Percentiles rank a stretch among this genome's conserved stretches.
Conservation (phyloP, 2,113 vertebrate genomes). For the Microcebus murinus region DNA sequence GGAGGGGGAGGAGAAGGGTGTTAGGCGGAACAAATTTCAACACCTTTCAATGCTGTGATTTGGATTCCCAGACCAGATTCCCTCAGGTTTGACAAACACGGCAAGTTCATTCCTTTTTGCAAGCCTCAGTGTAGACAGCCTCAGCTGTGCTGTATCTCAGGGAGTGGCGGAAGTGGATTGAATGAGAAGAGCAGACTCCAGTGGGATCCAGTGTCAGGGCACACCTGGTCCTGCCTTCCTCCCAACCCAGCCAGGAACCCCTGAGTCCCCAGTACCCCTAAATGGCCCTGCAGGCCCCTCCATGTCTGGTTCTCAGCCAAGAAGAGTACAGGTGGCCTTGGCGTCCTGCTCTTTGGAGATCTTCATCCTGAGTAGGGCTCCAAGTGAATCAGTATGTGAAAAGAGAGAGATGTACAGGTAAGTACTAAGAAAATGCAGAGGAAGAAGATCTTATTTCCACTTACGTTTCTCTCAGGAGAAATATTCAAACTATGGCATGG, state of each 20-base stretch:
- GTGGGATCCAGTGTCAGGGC: not conserved
- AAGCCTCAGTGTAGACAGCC: not conserved
- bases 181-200: not conserved
- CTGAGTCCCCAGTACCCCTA: not conserved
- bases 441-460: not conserved
- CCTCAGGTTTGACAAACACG: not conserved
- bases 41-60: conserved; percentile 14
- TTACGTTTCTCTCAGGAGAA: not conserved
- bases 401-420: not conserved
- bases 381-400: not conserved
- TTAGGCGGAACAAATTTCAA: not conserved
- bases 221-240: not conserved
- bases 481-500: no score
- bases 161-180: not conserved
- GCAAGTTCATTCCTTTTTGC: not conserved
- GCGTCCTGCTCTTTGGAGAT: not conserved
- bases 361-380: not conserved
- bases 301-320: not conserved
- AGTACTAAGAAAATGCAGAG: not conserved
- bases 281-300: no score
- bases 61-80: conserved; percentile 52
- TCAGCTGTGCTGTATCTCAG: not conserved
- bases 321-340: not conserved
- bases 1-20: not conserved
- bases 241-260: not conserved